A percentile compares a stretch with the other conserved stretches of the same genome.
Evolutionary conservation across 2,797 vertebrate genomes (phyloP).

Genomic region (Erethizon dorsatum): DNA sequence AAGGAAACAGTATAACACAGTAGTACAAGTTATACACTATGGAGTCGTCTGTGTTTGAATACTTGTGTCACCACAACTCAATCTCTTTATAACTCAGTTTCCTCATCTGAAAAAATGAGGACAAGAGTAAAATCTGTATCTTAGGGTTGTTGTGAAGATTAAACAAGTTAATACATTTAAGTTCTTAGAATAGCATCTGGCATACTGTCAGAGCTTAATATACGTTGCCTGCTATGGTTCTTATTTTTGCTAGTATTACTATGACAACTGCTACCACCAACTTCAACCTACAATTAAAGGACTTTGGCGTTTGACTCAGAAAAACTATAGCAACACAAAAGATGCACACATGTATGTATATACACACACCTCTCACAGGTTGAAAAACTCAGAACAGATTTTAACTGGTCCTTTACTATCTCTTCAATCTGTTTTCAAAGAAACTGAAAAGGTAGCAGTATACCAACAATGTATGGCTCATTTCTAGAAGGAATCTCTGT

Average conservation of each 20-base stretch:
- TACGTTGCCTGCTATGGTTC: background rate
- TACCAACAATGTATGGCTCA: constrained; percentile 33
- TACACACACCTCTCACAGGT: background rate
- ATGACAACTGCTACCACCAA: background rate
- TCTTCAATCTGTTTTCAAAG: constrained; percentile 48
- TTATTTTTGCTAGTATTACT: background rate
- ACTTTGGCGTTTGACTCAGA: constrained; percentile 62
- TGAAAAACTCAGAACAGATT: constrained; percentile 34
- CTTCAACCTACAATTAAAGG: constrained; percentile 41
- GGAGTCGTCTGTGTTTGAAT: background rate
- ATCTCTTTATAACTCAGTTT: constrained; percentile 54
- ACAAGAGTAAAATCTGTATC: constrained; percentile 29
- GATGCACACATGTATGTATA: background rate
- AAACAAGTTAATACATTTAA: constrained; percentile 51
- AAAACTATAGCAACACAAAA: constrained; percentile 65
- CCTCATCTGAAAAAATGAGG: constrained; percentile 41
- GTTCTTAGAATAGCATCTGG: constrained; percentile 4
- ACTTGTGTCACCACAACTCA: constrained; percentile 35
- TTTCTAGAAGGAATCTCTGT: constrained; percentile 62
- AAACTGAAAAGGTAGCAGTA: constrained; percentile 44
- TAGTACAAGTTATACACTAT: background rate
- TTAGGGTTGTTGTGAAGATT: background rate
- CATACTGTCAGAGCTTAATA: constrained; percentile 12
- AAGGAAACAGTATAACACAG: background rate
- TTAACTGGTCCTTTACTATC: background rate